A percentile compares a stretch with the other conserved stretches of the same genome.
Evolutionary conservation across 2,797 vertebrate species (phyloP).

Genomic region (Peromyscus aztecus): DNA sequence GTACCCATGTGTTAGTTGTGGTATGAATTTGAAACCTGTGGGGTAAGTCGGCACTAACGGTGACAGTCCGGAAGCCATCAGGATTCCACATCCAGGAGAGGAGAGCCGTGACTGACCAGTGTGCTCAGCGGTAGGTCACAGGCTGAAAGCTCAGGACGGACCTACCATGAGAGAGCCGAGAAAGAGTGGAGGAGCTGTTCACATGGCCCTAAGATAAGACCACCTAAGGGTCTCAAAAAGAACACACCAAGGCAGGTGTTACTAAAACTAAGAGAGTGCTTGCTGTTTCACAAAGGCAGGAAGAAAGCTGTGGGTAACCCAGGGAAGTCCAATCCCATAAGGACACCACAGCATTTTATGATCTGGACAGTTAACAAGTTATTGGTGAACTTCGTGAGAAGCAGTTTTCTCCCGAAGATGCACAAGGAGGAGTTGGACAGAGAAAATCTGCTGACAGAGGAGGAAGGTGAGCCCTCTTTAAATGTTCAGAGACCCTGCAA

Average conservation of each 20-base stretch:
- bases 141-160: background rate
- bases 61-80: background rate
- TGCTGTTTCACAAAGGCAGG: background rate
- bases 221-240: accelerated
- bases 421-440: background rate
- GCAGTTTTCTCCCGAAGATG: background rate
- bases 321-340: accelerated
- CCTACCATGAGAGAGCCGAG: background rate
- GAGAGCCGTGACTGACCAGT: background rate
- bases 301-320: background rate
- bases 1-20: background rate
- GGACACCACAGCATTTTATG: background rate
- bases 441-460: background rate
- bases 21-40: background rate
- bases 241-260: too few species aligned
- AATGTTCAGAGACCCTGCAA: background rate
- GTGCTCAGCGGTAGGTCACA: background rate
- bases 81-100: background rate
- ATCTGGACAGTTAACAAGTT: too few species aligned
- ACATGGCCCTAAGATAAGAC: accelerated
- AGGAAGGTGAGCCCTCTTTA: background rate
- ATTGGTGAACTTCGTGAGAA: background rate
- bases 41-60: background rate
- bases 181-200: too few species aligned
- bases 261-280: background rate